These are phyloP conservation scores for Camptogramma bilineatum DNA, from an alignment of 2,888 invertebrate genomes.

Conservation along the genomic window DNA sequence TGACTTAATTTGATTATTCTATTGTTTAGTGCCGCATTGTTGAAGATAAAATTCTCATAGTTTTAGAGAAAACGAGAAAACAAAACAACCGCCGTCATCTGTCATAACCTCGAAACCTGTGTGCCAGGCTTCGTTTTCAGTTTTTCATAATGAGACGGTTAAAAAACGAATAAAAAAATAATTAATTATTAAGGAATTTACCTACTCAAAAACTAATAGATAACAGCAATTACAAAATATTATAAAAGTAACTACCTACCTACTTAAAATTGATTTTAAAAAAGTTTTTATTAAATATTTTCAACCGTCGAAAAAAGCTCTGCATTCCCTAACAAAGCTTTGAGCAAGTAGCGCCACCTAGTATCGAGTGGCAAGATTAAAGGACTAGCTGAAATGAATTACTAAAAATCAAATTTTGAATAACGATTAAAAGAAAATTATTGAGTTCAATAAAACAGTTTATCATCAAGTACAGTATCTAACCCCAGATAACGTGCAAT, in stretches of 20 bases:
- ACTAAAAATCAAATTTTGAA: neutral
- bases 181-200: too few relatives aligned
- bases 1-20: conserved; percentile 58
- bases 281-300: too few relatives aligned
- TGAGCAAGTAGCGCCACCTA: conserved; percentile 59
- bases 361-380: conserved; percentile 63
- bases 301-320: neutral
- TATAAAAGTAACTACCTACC: too few relatives aligned
- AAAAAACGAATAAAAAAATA: too few relatives aligned
- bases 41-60: too few relatives aligned
- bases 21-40: conserved; percentile 51
- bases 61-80: too few relatives aligned
- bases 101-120: too few relatives aligned
- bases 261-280: too few relatives aligned
- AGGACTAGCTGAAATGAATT: neutral
- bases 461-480: neutral
- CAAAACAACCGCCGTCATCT: neutral
- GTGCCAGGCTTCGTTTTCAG: too few relatives aligned
- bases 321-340: conserved; percentile 1
- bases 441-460: neutral
- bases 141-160: too few relatives aligned
- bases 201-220: too few relatives aligned
- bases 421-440: neutral
- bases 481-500: neutral
- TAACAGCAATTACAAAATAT: too few relatives aligned